A percentile compares a stretch with the other conserved stretches of the same genome.
phyloP scores from a whole-genome alignment of 1,140 invertebrate species.

The Sarcophaga bullata region DNA sequence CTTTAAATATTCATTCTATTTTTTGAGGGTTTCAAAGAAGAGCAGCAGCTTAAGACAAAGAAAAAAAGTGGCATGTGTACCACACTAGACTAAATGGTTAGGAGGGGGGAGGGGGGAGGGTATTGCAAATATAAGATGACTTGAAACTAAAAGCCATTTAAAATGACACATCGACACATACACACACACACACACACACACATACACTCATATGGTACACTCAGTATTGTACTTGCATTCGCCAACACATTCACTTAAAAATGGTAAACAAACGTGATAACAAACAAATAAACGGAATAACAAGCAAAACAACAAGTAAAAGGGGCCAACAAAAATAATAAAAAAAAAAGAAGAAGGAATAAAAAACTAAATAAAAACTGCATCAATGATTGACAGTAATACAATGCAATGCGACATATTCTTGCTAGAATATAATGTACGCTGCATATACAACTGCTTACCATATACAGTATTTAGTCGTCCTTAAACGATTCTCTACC shows the following conservation, averaged over 20 bases:
- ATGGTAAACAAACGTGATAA: neutral
- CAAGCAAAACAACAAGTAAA: too few species aligned
- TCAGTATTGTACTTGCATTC: too few species aligned
- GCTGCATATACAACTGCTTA: neutral
- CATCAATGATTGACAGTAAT: slow-evolving; percentile 13
- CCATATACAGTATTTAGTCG: neutral
- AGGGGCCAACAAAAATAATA: too few species aligned
- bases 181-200: neutral
- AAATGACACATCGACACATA: neutral
- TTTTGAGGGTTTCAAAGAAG: neutral
- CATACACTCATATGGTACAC: neutral
- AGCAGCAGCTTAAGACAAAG: neutral
- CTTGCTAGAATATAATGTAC: neutral
- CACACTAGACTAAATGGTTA: neutral
- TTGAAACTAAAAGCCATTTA: slow-evolving; percentile 19
- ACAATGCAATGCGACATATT: slow-evolving; percentile 17
- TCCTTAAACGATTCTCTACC: neutral
- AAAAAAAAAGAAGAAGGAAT: neutral
- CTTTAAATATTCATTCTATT: slow-evolving; percentile 15
- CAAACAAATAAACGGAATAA: too few species aligned
- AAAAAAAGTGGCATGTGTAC: neutral
- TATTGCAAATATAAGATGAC: neutral
- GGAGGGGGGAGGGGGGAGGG: neutral
- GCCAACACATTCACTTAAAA: neutral
- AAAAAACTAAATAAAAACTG: neutral